Conservation (phyloP, 2,797 vertebrate species). For the Rallus crepitans region DNA sequence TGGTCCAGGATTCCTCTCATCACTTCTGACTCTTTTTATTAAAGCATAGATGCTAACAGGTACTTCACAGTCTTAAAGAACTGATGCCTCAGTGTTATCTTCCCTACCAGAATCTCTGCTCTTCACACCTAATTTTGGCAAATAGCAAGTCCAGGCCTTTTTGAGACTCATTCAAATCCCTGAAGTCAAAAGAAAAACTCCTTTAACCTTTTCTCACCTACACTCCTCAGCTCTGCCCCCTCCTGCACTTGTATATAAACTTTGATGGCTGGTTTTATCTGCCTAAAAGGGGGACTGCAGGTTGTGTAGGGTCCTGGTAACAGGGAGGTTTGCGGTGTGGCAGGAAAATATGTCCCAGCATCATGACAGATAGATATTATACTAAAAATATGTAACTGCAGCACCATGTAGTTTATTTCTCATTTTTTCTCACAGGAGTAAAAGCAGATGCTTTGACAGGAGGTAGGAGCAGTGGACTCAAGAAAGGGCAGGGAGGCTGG, state of each 20-base stretch:
- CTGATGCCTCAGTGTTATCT: neutral
- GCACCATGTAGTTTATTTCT: neutral
- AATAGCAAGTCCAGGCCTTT: neutral
- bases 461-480: neutral
- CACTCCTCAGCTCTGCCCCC: neutral
- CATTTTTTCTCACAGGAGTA: neutral
- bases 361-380: accelerated
- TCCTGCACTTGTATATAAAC: neutral
- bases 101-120: neutral
- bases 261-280: neutral
- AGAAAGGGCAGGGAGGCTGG: neutral
- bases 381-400: neutral
- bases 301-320: neutral
- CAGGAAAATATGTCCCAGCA: neutral
- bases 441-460: neutral
- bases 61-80: neutral
- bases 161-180: neutral
- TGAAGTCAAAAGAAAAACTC: neutral
- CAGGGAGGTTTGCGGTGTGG: neutral
- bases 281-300: neutral
- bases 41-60: neutral
- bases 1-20: neutral
- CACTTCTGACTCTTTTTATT: slow-evolving; percentile 12
- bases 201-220: neutral
- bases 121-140: slow-evolving; percentile 11